Evolutionary conservation across 2,888 invertebrate genomes (phyloP).

Genomic region (Caenorhabditis auriculariae): DNA sequence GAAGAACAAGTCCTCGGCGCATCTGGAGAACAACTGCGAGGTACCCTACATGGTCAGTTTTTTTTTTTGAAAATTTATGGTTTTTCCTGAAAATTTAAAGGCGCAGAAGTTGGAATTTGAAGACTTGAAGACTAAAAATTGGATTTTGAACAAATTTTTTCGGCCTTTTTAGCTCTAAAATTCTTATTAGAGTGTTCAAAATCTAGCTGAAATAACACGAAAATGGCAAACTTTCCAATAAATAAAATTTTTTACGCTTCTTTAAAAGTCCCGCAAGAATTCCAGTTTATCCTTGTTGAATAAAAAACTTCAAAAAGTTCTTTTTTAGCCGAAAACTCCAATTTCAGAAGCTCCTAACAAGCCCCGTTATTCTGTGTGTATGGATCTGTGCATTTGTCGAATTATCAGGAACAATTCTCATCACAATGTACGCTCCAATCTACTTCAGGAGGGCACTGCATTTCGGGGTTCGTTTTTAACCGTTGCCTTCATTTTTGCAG

Average conservation of each 20-base stretch:
- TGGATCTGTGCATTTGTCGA: slow-evolving; percentile 53
- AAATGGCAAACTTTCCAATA: too few species aligned
- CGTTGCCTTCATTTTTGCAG: too few species aligned
- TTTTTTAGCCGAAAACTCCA: too few species aligned
- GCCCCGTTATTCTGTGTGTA: slow-evolving; percentile 34
- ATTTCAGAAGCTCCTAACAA: slow-evolving; percentile 37
- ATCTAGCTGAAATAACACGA: too few species aligned
- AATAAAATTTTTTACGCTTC: too few species aligned
- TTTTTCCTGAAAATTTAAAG: not conserved
- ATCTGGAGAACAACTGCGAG: slow-evolving; percentile 30
- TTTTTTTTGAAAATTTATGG: not conserved
- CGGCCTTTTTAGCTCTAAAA: too few species aligned
- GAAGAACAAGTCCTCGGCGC: slow-evolving; percentile 38
- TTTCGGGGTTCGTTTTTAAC: too few species aligned
- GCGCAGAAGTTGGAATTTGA: not conserved
- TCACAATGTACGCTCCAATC: slow-evolving; percentile 46
- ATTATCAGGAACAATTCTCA: slow-evolving; percentile 41
- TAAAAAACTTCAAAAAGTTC: too few species aligned
- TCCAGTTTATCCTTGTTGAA: too few species aligned
- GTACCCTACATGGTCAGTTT: slow-evolving; percentile 39
- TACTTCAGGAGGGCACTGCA: too few species aligned
- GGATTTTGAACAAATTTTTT: not conserved
- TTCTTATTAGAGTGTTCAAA: too few species aligned
- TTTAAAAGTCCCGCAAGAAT: too few species aligned
- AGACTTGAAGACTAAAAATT: not conserved